Evolutionary conservation across 2,113 vertebrate species (phyloP).

Genomic region (Channa argus): DNA sequence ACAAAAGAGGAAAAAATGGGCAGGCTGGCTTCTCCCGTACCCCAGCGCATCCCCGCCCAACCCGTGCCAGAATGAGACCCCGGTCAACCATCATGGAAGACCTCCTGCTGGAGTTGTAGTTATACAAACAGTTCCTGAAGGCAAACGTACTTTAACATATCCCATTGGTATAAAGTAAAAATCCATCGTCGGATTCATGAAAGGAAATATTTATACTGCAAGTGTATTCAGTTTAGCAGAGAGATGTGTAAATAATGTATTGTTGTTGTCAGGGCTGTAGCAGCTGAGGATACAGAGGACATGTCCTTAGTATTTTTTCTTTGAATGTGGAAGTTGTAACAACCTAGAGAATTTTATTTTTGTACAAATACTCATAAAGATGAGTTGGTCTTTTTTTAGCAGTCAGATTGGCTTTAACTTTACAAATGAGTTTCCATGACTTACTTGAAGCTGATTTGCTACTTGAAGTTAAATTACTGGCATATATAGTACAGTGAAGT

Average conservation of each 20-base stretch:
- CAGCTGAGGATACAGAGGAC: not conserved
- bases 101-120: conserved; percentile 64
- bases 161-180: not conserved
- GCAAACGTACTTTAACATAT: conserved; percentile 26
- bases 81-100: conserved; percentile 32
- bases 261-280: conserved; percentile 13
- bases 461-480: too few relatives aligned
- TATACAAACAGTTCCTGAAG: conserved; percentile 42
- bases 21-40: conserved; percentile 40
- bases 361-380: conserved; percentile 2
- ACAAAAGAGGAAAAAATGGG: conserved; percentile 69
- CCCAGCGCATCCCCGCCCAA: not conserved
- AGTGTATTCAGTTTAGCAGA: not conserved
- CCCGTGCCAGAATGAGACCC: conserved; percentile 13
- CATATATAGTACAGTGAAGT: too few relatives aligned
- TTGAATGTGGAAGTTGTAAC: not conserved
- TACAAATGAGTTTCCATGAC: too few relatives aligned
- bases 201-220: not conserved
- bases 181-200: not conserved
- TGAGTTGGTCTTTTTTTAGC: not conserved
- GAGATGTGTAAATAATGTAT: conserved; percentile 15
- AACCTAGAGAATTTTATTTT: not conserved
- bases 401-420: too few relatives aligned
- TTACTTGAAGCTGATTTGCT: too few relatives aligned
- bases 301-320: not conserved